These are phyloP conservation scores for Blennius ocellaris DNA, from an alignment of 2,113 vertebrate genomes.

Conservation along the genomic window DNA sequence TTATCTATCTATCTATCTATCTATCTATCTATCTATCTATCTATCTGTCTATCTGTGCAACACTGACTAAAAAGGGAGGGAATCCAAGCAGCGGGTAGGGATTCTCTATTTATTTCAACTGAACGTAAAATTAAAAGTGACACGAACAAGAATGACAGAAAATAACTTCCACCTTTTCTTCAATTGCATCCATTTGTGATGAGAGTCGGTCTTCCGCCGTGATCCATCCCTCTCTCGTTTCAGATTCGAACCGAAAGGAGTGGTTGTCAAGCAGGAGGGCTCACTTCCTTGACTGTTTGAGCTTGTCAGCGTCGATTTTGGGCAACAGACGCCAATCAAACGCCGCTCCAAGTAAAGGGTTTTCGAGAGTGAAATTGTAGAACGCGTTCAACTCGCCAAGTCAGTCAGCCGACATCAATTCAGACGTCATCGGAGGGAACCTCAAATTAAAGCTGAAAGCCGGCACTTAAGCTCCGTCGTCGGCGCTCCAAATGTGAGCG, in stretches of 20 bases:
- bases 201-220: too few relatives aligned
- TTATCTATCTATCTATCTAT: too few relatives aligned
- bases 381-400: slow-evolving; percentile 16
- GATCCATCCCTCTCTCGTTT: neutral
- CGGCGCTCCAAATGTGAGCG: slow-evolving; percentile 13
- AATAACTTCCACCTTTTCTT: too few relatives aligned
- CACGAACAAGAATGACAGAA: too few relatives aligned
- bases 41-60: too few relatives aligned
- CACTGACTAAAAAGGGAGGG: too few relatives aligned
- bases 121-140: too few relatives aligned
- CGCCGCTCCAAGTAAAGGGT: slow-evolving; percentile 6
- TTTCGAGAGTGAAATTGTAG: slow-evolving; percentile 7
- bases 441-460: slow-evolving; percentile 36
- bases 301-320: slow-evolving; percentile 1
- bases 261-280: neutral
- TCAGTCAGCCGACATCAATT: slow-evolving; percentile 3
- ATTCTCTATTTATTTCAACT: too few relatives aligned
- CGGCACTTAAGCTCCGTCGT: slow-evolving; percentile 8
- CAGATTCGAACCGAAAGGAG: neutral
- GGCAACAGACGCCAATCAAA: neutral
- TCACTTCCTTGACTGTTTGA: slow-evolving; percentile 25
- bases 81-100: too few relatives aligned
- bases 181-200: too few relatives aligned
- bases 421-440: slow-evolving; percentile 27
- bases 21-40: too few relatives aligned